These are phyloP conservation scores for Anthoscopus minutus DNA, from an alignment of 2,113 vertebrate genomes.

Conservation along the genomic window DNA sequence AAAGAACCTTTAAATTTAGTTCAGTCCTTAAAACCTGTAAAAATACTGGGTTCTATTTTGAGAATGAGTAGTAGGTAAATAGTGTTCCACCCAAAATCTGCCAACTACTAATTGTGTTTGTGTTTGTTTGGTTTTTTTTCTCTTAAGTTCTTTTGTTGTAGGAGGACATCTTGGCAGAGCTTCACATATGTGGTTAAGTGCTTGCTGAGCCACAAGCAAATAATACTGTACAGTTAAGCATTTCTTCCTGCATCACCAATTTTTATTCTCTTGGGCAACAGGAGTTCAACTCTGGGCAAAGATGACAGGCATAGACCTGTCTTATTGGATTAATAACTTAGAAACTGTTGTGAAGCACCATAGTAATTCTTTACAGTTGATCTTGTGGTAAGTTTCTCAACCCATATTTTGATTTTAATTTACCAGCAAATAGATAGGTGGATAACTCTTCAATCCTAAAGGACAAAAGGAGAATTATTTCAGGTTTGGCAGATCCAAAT, in stretches of 20 bases:
- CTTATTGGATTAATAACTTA: conserved; percentile 20
- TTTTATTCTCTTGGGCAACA: conserved; percentile 44
- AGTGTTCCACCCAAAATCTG: conserved; percentile 3
- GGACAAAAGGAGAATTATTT: not conserved
- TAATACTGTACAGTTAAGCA: conserved; percentile 37
- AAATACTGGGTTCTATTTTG: conserved; percentile 38
- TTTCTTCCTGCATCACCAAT: conserved; percentile 49
- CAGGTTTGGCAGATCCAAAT: not conserved
- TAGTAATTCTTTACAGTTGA: not conserved
- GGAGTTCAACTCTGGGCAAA: conserved; percentile 46
- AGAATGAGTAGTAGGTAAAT: conserved; percentile 36
- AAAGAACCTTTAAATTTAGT: not conserved
- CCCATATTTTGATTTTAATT: not conserved
- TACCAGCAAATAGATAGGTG: not conserved
- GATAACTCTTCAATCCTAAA: not conserved
- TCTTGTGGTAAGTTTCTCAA: conserved; percentile 1
- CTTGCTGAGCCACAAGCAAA: conserved; percentile 41
- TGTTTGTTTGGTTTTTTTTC: not conserved
- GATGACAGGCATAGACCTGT: conserved; percentile 12
- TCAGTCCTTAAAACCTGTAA: conserved; percentile 1
- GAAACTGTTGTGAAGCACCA: conserved; percentile 10
- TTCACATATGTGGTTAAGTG: conserved; percentile 33
- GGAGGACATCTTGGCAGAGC: conserved; percentile 34
- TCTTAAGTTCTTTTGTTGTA: conserved; percentile 41
- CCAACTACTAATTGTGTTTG: conserved; percentile 29